Evolutionary conservation across 2,113 vertebrate species (phyloP), one percentile per base, ranked within the genome.

Genomic region (Onychostoma macrolepis): DNA sequence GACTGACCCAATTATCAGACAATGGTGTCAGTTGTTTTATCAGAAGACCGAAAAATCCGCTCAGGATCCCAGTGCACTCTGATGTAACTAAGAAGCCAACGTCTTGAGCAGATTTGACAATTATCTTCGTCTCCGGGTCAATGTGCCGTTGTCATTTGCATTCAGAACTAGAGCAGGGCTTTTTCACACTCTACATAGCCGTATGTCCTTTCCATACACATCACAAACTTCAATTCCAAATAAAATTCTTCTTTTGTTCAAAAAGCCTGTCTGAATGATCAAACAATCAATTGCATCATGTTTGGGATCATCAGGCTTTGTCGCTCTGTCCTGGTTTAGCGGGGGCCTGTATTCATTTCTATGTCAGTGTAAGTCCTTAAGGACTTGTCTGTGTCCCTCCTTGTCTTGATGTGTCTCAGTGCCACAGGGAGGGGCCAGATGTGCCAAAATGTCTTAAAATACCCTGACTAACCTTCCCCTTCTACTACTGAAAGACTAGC

Each of bases 91-190:
- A 48, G 33, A 50, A 69, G 41, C 26, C 61, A 83, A 33, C 8
- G 26, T 69, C 28, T 83, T 30, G n/a, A 69, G 17, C 26, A 69
- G 80, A 83, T 83, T 48, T 45, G n/a, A 69, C 63, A 48, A 13
- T 69, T 83, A 48, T 82, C 38, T 82, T 67, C 6, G 5, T 67
- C 80, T 82, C 15, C 1, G 15, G 80, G 80, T 82, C 80, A 67
- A 19, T 0, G n/a, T 82, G 61, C 13, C 56, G 2, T 43, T 30
- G n/a, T 67, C 58, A 82, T 67, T 82, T 82, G 61, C 33, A 82
- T 82, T 82, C 26, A 63, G 48, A 67, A 82, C 36, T 82, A 48
- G 61, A 67, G 38, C n/a, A 45, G n/a, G 38, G n/a, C 43, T 82
- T 45, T 82, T 82, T 9, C 38, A 67, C 38, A 21, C 17, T 21